Base-by-base conservation (phyloP, 2,888 invertebrate genomes). In the Polydrusus pterygomalis region DNA sequence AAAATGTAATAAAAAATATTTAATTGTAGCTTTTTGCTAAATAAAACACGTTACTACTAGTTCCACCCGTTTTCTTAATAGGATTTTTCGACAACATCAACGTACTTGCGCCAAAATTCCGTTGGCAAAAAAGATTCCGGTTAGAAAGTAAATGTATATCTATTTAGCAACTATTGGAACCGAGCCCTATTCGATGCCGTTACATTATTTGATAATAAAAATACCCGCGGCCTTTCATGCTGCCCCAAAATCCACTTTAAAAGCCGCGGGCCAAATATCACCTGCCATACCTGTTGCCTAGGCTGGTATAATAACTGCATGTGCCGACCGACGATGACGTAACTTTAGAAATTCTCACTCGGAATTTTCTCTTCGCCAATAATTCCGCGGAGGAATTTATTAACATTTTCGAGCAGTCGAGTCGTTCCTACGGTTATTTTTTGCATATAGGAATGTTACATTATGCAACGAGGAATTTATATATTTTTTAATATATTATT, bases 331-430 rank as follows among this genome's bases (percentile, higher is more conserved):
- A 11, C 20, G 62, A 11, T 63, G 63, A 63, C 45, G 63, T 43
- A 63, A 63, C n/a, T 56, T 63, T 63, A 45, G 63, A 63, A 63
- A 63, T 63, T 63, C 45, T 63, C n/a, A 43, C 9, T 20, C 6
- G 63, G 63, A 63, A 63, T 63, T 63, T 63, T 63, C 45, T 63
- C 63, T 20, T 63, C 25, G 43, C 38, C 11, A 62, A 30, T 30
- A 56, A n/a, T n/a, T n/a, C 34, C 30, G 51, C 18, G 5, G n/a
- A 5, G 56, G 56, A 2, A 56, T 56, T 56, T 56, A n/a, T n/a
- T n/a, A 30, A 56, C 15, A 15, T 30, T 56, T 56, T 25, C 18
- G 20, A 54, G 9, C 54, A 8, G 18, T 49, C 49, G 51, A 9
- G 51, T 51, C 17, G 47, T 3, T 47, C 15, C 6, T 45, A n/a